Percentiles rank a stretch among this genome's conserved stretches.
Conservation (phyloP, 64 coral and sea anemone genomes). For the Hydrozoanthus tunicans region DNA sequence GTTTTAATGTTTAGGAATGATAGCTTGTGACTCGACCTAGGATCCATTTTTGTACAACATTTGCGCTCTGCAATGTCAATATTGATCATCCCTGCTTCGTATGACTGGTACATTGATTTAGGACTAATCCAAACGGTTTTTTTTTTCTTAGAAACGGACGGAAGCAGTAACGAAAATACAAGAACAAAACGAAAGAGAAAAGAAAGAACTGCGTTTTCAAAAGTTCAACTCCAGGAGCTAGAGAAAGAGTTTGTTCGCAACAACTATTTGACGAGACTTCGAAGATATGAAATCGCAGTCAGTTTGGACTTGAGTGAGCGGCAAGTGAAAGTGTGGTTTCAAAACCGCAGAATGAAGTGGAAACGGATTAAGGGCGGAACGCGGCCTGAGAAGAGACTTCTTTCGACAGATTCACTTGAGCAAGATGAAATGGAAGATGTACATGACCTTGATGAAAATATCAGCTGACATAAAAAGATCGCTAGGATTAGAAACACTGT, state of each 20-base stretch:
- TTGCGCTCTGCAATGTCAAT: not conserved
- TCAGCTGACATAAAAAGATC: not conserved
- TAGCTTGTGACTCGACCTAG: not conserved
- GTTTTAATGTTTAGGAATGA: no score
- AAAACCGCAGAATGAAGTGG: slow-evolving; percentile 62
- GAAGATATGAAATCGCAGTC: slow-evolving; percentile 51
- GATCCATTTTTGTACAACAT: not conserved
- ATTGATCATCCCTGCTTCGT: not conserved
- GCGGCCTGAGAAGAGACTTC: slow-evolving; percentile 38
- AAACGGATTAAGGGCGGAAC: slow-evolving; percentile 38
- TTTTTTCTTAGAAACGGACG: not conserved
- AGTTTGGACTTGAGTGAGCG: slow-evolving; percentile 50
- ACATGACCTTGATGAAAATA: slow-evolving; percentile 24
- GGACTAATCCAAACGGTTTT: not conserved
- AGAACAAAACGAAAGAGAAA: slow-evolving; percentile 46
- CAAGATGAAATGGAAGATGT: slow-evolving; percentile 6
- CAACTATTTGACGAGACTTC: slow-evolving; percentile 60
- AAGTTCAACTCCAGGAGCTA: slow-evolving; percentile 46
- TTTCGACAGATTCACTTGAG: slow-evolving; percentile 27
- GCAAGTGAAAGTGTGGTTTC: slow-evolving; percentile 58
- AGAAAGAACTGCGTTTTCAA: slow-evolving; percentile 61
- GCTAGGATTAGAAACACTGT: no score
- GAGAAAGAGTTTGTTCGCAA: slow-evolving; percentile 52
- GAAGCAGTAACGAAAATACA: not conserved
- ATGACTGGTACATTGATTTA: not conserved